Percentiles rank a stretch among this genome's conserved stretches.
These are phyloP conservation scores for Drosophila oshimai DNA, from an alignment of 1,140 invertebrate species.

Conservation along the genomic window DNA sequence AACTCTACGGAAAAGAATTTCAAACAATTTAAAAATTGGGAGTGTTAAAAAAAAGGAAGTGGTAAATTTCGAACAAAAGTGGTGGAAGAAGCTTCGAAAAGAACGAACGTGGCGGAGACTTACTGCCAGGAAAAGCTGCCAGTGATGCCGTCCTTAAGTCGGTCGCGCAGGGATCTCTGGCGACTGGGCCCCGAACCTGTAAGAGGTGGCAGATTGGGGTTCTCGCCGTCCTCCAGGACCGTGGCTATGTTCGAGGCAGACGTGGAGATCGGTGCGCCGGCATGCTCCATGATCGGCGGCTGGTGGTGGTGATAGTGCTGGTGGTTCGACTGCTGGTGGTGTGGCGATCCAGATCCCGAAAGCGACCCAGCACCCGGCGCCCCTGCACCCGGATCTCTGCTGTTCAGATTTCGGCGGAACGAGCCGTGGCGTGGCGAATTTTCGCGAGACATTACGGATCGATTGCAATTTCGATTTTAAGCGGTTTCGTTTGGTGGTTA, in stretches of 20 bases:
- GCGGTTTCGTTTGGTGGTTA: conserved; percentile 33
- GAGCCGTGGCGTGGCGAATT: conserved; percentile 79
- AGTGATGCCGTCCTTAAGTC: conserved; percentile 89
- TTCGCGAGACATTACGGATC: conserved; percentile 76
- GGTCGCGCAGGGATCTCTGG: conserved; percentile 87
- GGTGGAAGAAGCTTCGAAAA: conserved; percentile 47
- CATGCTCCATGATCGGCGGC: conserved; percentile 76
- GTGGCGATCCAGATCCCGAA: conserved; percentile 59
- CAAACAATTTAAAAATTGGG: neutral
- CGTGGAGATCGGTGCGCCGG: conserved; percentile 68
- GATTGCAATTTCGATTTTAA: conserved; percentile 15
- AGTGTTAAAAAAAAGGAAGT: conserved; percentile 1
- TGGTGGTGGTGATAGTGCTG: conserved; percentile 55
- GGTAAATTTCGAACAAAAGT: conserved; percentile 26
- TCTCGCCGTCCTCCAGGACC: conserved; percentile 73
- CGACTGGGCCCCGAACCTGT: conserved; percentile 86
- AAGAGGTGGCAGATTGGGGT: conserved; percentile 68
- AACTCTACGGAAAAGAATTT: conserved; percentile 23
- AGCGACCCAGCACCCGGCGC: conserved; percentile 14
- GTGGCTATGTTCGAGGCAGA: conserved; percentile 76
- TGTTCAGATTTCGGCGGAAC: conserved; percentile 68
- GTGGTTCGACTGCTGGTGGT: conserved; percentile 55
- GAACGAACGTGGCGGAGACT: conserved; percentile 82
- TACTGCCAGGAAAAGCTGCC: conserved; percentile 90
- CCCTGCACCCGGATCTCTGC: conserved; percentile 58